Conservation (phyloP, 1,140 invertebrate species). For the Hylaeus volcanicus region DNA sequence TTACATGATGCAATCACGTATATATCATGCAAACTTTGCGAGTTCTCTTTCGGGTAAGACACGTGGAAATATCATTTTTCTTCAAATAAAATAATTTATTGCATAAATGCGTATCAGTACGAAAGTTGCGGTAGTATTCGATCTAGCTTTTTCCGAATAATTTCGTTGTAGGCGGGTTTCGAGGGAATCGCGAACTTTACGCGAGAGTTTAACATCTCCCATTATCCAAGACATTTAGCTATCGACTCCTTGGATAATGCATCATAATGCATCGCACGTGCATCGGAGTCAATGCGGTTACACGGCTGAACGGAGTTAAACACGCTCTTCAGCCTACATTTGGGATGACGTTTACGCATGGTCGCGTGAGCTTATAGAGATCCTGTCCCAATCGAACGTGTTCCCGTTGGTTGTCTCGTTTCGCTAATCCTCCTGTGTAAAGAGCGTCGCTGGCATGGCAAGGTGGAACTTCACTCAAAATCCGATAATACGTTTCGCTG, state of each 20-base stretch:
- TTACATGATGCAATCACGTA: too few relatives aligned
- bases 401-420: slow-evolving; percentile 2
- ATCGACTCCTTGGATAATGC: slow-evolving; percentile 32
- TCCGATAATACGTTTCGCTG: not conserved
- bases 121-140: too few relatives aligned
- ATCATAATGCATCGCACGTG: slow-evolving; percentile 57
- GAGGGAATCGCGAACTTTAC: not conserved
- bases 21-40: too few relatives aligned
- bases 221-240: slow-evolving; percentile 18
- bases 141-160: too few relatives aligned
- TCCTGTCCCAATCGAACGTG: slow-evolving; percentile 1
- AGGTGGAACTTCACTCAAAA: not conserved
- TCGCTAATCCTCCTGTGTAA: slow-evolving; percentile 4
- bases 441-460: not conserved
- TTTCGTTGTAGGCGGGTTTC: too few relatives aligned
- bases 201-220: not conserved
- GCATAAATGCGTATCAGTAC: too few relatives aligned
- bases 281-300: slow-evolving; percentile 48
- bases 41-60: too few relatives aligned
- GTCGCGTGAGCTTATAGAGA: slow-evolving; percentile 6
- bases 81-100: too few relatives aligned
- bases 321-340: slow-evolving; percentile 19
- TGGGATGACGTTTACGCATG: slow-evolving; percentile 49
- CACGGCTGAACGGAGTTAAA: slow-evolving; percentile 51
- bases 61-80: too few relatives aligned